Percentiles rank a stretch among this genome's conserved stretches.
These are phyloP conservation scores for Cryptosula pallasiana DNA, from an alignment of 2,888 invertebrate genomes.

Conservation along the genomic window DNA sequence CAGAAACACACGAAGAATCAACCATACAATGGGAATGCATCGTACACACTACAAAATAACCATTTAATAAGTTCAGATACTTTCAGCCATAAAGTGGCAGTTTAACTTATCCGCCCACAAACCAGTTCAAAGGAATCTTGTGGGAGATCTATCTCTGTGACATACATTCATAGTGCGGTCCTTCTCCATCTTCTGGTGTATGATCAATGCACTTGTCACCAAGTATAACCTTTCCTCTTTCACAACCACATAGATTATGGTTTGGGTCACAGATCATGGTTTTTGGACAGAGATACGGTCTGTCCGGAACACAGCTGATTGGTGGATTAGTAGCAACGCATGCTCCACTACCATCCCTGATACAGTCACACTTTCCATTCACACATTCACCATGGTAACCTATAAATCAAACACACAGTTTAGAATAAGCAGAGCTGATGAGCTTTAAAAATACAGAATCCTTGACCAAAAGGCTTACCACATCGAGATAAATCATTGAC, in stretches of 20 bases:
- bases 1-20: background rate
- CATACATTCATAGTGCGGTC: background rate
- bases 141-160: too few species aligned
- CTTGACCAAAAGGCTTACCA: slow-evolving; percentile 13
- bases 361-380: slow-evolving; percentile 2
- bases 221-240: background rate
- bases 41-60: background rate
- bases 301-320: background rate
- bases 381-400: slow-evolving; percentile 3
- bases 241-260: background rate
- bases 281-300: background rate
- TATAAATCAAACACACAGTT: background rate
- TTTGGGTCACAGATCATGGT: background rate
- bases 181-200: background rate
- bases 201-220: background rate
- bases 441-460: too few species aligned
- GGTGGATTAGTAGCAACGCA: background rate
- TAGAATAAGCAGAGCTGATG: too few species aligned
- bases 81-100: too few species aligned
- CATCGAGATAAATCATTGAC: background rate
- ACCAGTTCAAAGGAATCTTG: too few species aligned
- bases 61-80: too few species aligned
- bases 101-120: too few species aligned
- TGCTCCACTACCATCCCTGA: background rate
- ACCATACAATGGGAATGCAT: background rate